Evolutionary conservation across 2,113 vertebrate species (phyloP), one percentile per base, ranked within the genome.

Genomic region (Epinephelus cyanopodus): DNA sequence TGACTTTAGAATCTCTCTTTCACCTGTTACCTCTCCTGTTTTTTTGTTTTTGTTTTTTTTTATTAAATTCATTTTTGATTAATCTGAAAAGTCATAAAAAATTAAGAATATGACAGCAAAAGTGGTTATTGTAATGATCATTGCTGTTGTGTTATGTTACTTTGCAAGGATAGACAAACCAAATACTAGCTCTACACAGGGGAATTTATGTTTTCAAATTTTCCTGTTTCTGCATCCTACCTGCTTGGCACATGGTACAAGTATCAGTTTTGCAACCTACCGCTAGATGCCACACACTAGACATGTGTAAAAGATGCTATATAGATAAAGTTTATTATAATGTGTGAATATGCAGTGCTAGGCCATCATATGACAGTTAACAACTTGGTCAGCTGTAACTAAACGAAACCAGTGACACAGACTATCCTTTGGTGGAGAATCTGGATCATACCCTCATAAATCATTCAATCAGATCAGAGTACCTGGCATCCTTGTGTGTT

Each of bases 401-500:
- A 74, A 70, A 14, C 60, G 15, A 58, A 71, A 23, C 23, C 45
- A 45, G n/a, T 73, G 37, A 54, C 65, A 25, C 4, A 8, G 72
- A 79, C 21, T 19, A 21, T 18, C 29, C 25, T 33, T 5, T 58
- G 53, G 53, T 29, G 19, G 48, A 82, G 72, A 77, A 77, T 75
- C 39, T 84, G 77, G 83, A 81, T 74, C 75, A 77, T 21, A 48
- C 19, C 37, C 47, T 84, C 57, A 79, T 86, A 7, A 66, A 87
- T 87, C 21, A 87, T 88, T 85, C 63, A 89, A 21, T 25, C 62
- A 19, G 29, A 76, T 70, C 52, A 33, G 58, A 79, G 86, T 66
- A 81, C 57, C 84, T 84, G 53, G 3, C 13, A 29, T 85, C 86
- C 73, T 79, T 83, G 63, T 80, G 73, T 39, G 21, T 84, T 8